These are phyloP conservation scores for Cryptocephalus primarius DNA, from an alignment of 2,888 invertebrate genomes.

Conservation along the genomic window DNA sequence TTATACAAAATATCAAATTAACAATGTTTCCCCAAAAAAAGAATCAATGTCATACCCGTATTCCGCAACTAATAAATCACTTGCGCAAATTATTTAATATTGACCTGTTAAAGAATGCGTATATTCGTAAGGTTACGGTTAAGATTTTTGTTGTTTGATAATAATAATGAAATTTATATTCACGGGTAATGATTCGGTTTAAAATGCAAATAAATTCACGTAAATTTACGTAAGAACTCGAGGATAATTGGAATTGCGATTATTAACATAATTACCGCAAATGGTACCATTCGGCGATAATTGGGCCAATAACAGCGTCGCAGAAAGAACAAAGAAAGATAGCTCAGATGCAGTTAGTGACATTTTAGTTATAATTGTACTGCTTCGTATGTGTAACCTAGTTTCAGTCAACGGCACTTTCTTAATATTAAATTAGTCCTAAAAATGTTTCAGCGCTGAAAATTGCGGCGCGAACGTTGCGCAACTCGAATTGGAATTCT, in stretches of 20 bases:
- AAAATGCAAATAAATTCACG: background rate
- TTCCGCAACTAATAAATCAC: background rate
- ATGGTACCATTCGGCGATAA: background rate
- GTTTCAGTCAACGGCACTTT: no score
- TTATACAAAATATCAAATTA: background rate
- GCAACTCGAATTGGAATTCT: no score
- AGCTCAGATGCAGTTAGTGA: no score
- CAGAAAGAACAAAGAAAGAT: no score
- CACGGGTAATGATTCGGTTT: background rate
- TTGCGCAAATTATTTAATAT: background rate
- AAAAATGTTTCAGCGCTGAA: no score
- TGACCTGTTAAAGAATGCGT: background rate
- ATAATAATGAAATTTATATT: background rate
- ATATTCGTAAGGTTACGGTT: background rate
- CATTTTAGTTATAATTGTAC: no score
- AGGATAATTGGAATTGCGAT: background rate
- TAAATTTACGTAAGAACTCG: background rate
- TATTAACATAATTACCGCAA: background rate
- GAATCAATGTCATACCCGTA: background rate
- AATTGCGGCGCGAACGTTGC: no score
- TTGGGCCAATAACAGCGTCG: background rate
- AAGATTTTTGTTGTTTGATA: background rate
- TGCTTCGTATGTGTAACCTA: no score
- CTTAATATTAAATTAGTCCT: no score
- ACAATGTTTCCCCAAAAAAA: background rate